Evolutionary conservation across 2,888 invertebrate species (phyloP).

Genomic region (Orthosia gothica): DNA sequence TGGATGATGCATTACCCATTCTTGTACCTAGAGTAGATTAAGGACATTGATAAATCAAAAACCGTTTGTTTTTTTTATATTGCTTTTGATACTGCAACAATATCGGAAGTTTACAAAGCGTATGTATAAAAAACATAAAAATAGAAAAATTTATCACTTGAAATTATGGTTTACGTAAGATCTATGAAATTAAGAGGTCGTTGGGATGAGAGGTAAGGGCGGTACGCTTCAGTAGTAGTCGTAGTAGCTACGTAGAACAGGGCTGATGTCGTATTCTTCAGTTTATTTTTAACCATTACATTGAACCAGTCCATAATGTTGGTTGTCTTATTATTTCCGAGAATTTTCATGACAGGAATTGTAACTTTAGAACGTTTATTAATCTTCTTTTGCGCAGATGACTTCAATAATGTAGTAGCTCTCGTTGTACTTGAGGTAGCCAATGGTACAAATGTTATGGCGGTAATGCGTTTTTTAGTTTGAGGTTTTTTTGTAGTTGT

Average conservation of each 20-base stretch:
- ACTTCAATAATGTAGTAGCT: not conserved
- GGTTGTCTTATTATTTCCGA: slow-evolving; percentile 58
- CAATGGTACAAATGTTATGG: slow-evolving; percentile 43
- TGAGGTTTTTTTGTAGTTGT: not conserved
- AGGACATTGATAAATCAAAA: too few species aligned
- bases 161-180: slow-evolving; percentile 71
- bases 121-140: not conserved
- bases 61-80: too few species aligned
- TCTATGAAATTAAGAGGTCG: slow-evolving; percentile 71
- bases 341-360: slow-evolving; percentile 7
- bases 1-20: too few species aligned
- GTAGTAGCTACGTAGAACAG: slow-evolving; percentile 61
- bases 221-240: slow-evolving; percentile 62
- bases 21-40: too few species aligned
- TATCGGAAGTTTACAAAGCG: slow-evolving; percentile 1
- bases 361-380: not conserved
- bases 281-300: slow-evolving; percentile 65
- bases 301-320: slow-evolving; percentile 81
- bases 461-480: not conserved
- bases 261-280: slow-evolving; percentile 64
- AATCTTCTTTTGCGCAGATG: not conserved
- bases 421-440: slow-evolving; percentile 18
- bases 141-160: not conserved
- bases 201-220: not conserved
- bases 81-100: not conserved